These are phyloP conservation scores for Brenthis hecate DNA, from an alignment of 2,888 invertebrate species.

Conservation along the genomic window DNA sequence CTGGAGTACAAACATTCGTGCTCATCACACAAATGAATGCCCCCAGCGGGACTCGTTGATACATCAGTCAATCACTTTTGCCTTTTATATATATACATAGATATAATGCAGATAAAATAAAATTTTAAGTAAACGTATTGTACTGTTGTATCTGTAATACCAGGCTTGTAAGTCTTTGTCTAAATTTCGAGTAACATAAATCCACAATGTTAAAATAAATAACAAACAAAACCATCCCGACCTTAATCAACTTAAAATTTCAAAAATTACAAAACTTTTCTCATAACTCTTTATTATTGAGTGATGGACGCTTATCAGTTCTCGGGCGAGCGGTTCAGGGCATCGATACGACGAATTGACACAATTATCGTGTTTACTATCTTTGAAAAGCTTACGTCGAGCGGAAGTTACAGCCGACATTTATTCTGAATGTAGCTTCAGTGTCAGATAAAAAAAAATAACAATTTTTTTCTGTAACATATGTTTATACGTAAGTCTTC, in stretches of 20 bases:
- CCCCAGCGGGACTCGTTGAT: too few species aligned
- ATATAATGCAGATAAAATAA: too few species aligned
- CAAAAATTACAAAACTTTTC: constrained; percentile 16
- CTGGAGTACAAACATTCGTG: too few species aligned
- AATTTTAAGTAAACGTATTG: background rate
- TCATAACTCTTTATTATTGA: constrained; percentile 25
- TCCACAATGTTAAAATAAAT: background rate
- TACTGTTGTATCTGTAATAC: background rate
- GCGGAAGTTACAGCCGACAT: background rate
- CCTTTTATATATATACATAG: too few species aligned
- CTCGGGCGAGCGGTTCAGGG: constrained; percentile 16
- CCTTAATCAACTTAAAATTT: constrained; percentile 14
- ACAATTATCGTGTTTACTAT: constrained; percentile 17
- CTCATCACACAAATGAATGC: too few species aligned
- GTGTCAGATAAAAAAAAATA: background rate
- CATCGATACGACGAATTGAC: constrained; percentile 24
- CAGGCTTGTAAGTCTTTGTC: background rate
- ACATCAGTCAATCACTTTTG: too few species aligned
- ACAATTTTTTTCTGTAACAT: background rate
- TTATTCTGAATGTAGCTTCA: background rate
- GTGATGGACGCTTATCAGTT: constrained; percentile 23
- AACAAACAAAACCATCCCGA: constrained; percentile 13
- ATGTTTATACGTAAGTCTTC: background rate
- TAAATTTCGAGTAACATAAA: background rate
- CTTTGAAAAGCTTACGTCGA: constrained; percentile 12